Base-by-base conservation (phyloP, 2,888 invertebrate species). In the Latheticus oryzae region DNA sequence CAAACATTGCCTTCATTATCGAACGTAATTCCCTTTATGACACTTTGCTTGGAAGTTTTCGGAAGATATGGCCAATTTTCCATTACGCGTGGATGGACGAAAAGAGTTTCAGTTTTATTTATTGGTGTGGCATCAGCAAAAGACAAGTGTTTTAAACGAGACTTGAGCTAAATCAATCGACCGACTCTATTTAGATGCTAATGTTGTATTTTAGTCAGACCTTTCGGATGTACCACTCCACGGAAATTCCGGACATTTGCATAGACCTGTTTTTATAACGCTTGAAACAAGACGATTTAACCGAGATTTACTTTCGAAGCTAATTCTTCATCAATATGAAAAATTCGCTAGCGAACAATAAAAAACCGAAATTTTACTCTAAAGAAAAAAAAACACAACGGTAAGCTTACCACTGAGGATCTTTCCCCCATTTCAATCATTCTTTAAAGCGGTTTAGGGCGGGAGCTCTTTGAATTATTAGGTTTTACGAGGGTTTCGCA, bases 141-240 rank as follows among this genome's bases (percentile, higher is more conserved):
- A 24, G 42, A 42, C 42, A 42, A 42, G 28, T 26, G 28, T 28
- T 40, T 42, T 5, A 28, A 42, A 40, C 45, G 21, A 45, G 12
- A 21, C 23, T 19, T 32, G n/a, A 19, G 45, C n/a, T 12, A 32
- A 45, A 45, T 45, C 45, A 45, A 45, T 45, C 45, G 30, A 2
- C 19, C 32, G 26, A 43, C n/a, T 15, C 45, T 32, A 45, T 45
- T 45, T 45, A 9, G 19, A 45, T 45, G 45, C 32, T 45, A 45
- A 45, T 45, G 19, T 24, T 12, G 28, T 21, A 12, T 42, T 42
- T 42, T 26, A 8, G 8, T 3, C 38, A 5, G 28, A n/a, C 28
- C 5, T n/a, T 28, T 28, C n/a, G n/a, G n/a, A n/a, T n/a, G n/a
- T n/a, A n/a, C n/a, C n/a, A n/a, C n/a, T n/a, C n/a, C n/a, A n/a